Base-by-base conservation (phyloP, 2,888 invertebrate genomes). In the Synergus umbraculus region DNA sequence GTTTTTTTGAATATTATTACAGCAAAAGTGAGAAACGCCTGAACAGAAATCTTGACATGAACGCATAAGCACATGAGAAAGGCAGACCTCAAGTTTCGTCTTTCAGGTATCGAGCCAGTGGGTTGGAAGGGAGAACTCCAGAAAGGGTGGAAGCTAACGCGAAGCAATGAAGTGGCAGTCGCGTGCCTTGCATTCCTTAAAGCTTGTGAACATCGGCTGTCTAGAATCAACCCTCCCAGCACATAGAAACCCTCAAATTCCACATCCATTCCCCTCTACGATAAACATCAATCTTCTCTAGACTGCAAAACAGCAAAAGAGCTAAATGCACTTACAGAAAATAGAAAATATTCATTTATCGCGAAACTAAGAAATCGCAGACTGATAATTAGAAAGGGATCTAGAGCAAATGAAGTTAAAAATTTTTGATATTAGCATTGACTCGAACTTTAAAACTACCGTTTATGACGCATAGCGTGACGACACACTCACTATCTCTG, bases 131-230 rank as follows among this genome's bases (percentile, higher is more conserved):
- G 78, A 81, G 82, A 79, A 81, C 78, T 76, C 82, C 79, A 84
- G 84, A 81, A 79, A 82, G 83, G 87, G 83, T 80, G 87, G 85
- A 88, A 88, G 88, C 88, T 92, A 92, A 93, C 90, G 87, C 91
- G 91, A 87, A 87, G 91, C 92, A 92, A 92, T 92, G 93, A 92
- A 90, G 91, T 92, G 92, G 90, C 89, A 91, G 91, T 91, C 90
- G 89, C 90, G 90, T 91, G 90, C 87, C 87, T 87, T 86, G 90
- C 89, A 91, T 91, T 84, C 85, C 87, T 86, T 85, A 88, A 83
- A 85, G 64, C 15, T 54, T 54, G 4, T 29, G 49, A 22, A n/a
- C 4, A 37, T 9, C 15, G 9, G 9, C 54, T 15, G 49, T 29
- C 13, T 15, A 29, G 46, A 69, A 69, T 37, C 46, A 29, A 69